Base-by-base conservation (phyloP, 2,797 vertebrate genomes). In the Xiphorhynchus erythropygius region DNA sequence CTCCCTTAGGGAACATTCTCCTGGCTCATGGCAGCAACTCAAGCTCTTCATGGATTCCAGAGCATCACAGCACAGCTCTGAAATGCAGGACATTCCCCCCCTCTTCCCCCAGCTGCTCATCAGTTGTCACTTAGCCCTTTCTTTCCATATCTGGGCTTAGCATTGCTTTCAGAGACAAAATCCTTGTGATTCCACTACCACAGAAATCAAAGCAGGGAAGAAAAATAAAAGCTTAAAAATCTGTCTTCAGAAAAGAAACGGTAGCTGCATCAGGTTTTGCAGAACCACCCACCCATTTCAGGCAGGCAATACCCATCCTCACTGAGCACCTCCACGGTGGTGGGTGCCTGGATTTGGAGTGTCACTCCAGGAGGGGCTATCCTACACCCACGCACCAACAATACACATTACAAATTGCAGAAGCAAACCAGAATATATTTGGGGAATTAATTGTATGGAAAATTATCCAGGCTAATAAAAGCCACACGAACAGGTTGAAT, bases 381-480 rank as follows among this genome's bases (percentile, higher is more conserved):
- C 77, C 56, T 21, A 27, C 39, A 64, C 44, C 90, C 42, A 0
- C 5, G 28, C 35, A 74, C 60, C 49, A 94, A 23, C 69, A 63
- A 14, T 75, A 82, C 89, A 78, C 8, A 0, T 47, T 90, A 84
- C 92, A 85, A 93, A 93, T 9, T 80, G 93, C 88, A 87, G 81
- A 8, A 73, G 70, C 64, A 92, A 95, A 93, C 9, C 32, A 55
- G 76, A 90, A 96, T 94, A 86, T 94, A 87, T 94, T 95, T 70
- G 59, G 79, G 77, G 91, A 97, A 97, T 96, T 97, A 96, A 96
- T 94, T 93, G 89, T 93, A 97, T 87, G 92, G 93, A 92, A 96
- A 97, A 97, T 97, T 95, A 97, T 95, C 95, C 88, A 88, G 91
- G 78, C 95, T 97, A 96, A 96, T 97, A 97, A 97, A 96, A 97